Percentiles rank a stretch among this genome's conserved stretches.
These are phyloP conservation scores for Andrena minutula DNA, from an alignment of 2,888 invertebrate genomes.

Conservation along the genomic window DNA sequence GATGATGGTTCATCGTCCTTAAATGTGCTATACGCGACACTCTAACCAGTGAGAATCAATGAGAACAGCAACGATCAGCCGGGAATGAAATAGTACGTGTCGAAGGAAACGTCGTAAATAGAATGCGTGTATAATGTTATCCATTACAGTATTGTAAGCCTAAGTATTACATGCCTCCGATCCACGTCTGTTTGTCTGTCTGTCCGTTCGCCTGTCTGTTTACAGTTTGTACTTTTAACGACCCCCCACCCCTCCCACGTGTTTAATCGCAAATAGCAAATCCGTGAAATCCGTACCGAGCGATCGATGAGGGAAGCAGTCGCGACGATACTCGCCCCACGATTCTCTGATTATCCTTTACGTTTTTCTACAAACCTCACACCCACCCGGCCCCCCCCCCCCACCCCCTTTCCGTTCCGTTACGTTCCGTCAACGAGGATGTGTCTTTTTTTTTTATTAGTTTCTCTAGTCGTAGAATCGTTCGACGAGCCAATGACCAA, in stretches of 20 bases:
- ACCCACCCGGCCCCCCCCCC: too few species aligned
- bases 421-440: conserved; percentile 13
- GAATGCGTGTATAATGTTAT: conserved; percentile 77
- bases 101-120: conserved; percentile 59
- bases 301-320: conserved; percentile 55
- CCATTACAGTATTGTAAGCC: conserved; percentile 81
- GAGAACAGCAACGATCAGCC: conserved; percentile 50
- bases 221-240: conserved; percentile 69
- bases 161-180: conserved; percentile 78
- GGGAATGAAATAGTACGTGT: conserved; percentile 41
- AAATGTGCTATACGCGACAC: conserved; percentile 49
- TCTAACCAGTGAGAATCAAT: conserved; percentile 49
- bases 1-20: conserved; percentile 61
- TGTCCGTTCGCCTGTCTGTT: conserved; percentile 72
- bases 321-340: conserved; percentile 45
- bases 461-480: conserved; percentile 55
- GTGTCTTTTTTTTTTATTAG: conserved; percentile 24
- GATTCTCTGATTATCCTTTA: conserved; percentile 28
- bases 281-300: conserved; percentile 50
- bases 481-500: conserved; percentile 41
- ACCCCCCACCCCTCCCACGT: conserved; percentile 36
- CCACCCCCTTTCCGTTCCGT: conserved; percentile 22
- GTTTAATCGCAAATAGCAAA: conserved; percentile 66
- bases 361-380: background rate
- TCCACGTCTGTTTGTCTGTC: conserved; percentile 74